Percentiles rank a stretch among this genome's conserved stretches.
Evolutionary conservation across 2,888 invertebrate genomes (phyloP).

Genomic region (Drosophila gaucha): DNA sequence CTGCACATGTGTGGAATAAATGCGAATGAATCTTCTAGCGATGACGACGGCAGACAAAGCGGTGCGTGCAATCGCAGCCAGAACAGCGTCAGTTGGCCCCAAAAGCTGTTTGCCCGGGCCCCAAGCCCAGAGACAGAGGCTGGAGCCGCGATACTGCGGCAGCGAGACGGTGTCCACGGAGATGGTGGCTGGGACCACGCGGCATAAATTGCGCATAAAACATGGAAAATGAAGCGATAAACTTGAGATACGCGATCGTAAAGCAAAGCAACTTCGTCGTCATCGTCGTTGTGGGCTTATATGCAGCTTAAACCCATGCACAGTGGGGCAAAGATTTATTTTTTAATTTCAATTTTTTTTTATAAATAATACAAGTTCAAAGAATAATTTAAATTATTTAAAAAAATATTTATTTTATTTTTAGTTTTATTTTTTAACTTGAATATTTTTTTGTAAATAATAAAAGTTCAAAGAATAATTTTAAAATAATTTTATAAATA

Average conservation of each 20-base stretch:
- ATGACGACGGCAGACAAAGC: conserved; percentile 70
- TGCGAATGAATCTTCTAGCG: conserved; percentile 54
- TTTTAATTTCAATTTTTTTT: too few species aligned
- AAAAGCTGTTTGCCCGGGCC: conserved; percentile 14
- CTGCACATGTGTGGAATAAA: conserved; percentile 36
- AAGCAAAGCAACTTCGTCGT: conserved; percentile 74
- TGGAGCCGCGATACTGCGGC: background rate
- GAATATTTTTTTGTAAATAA: too few species aligned
- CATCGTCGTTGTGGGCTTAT: conserved; percentile 45
- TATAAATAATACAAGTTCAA: background rate
- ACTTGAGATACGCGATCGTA: conserved; percentile 82
- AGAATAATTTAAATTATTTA: background rate
- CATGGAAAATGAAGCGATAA: conserved; percentile 83
- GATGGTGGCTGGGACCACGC: conserved; percentile 46
- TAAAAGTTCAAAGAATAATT: background rate
- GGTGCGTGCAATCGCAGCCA: conserved; percentile 76
- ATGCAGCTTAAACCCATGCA: conserved; percentile 35
- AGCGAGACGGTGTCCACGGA: background rate
- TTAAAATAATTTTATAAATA: background rate
- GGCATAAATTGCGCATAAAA: conserved; percentile 82
- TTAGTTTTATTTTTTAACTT: too few species aligned
- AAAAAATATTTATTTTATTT: too few species aligned
- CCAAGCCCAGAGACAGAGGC: background rate
- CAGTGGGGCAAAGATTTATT: conserved; percentile 42
- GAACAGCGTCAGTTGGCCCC: conserved; percentile 68